Evolutionary conservation across 2,888 invertebrate species (phyloP).

Genomic region (Nesidiocoris tenuis): DNA sequence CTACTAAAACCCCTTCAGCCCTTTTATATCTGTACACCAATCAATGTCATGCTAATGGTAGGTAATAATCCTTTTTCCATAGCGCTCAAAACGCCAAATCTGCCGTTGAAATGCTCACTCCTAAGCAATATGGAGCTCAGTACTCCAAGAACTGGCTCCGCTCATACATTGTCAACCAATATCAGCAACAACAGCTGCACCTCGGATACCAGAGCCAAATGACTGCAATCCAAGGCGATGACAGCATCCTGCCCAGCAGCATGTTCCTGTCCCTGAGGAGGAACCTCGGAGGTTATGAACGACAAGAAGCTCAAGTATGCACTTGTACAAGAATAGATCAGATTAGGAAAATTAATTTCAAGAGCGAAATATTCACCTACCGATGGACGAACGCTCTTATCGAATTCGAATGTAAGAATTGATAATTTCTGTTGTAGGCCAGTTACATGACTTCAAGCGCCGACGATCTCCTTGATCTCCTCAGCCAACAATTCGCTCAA

Average conservation of each 20-base stretch:
- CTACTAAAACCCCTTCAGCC: too few species aligned
- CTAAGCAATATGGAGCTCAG: slow-evolving; percentile 50
- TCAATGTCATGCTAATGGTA: too few species aligned
- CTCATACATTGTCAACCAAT: slow-evolving; percentile 48
- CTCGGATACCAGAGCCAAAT: slow-evolving; percentile 55
- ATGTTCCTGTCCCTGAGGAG: slow-evolving; percentile 52
- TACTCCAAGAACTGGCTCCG: slow-evolving; percentile 50
- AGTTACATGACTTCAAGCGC: slow-evolving; percentile 53
- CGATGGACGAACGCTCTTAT: neutral
- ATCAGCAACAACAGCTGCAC: slow-evolving; percentile 55
- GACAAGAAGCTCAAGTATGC: slow-evolving; percentile 25
- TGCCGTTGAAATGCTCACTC: slow-evolving; percentile 58
- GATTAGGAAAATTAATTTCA: too few species aligned
- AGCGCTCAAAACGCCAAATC: slow-evolving; percentile 59
- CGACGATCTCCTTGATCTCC: slow-evolving; percentile 53
- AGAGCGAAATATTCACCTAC: slow-evolving; percentile 49
- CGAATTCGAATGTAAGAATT: too few species aligned
- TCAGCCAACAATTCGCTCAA: slow-evolving; percentile 46
- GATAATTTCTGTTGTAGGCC: too few species aligned
- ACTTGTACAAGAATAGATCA: too few species aligned
- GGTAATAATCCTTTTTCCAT: slow-evolving; percentile 4
- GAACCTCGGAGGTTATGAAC: slow-evolving; percentile 55
- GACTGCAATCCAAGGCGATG: slow-evolving; percentile 61
- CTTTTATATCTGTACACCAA: too few species aligned
- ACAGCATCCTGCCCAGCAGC: slow-evolving; percentile 60